Evolutionary conservation across 2,113 vertebrate genomes (phyloP), one percentile per base, ranked within the genome.

Genomic region (Heptranchias perlo): DNA sequence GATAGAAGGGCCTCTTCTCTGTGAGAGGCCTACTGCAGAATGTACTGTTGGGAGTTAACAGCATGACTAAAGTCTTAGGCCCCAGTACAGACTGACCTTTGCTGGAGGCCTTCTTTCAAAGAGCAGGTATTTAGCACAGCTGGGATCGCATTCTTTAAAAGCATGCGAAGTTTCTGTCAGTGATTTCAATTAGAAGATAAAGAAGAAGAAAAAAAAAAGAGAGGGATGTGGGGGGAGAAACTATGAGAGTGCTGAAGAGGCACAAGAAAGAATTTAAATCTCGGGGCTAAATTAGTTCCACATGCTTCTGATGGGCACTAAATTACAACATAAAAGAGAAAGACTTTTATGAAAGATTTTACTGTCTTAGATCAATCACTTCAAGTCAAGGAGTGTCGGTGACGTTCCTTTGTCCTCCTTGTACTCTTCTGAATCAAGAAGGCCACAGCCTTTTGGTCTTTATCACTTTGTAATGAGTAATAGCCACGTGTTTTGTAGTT

Each of bases 71-170:
- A 97, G 97, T 97, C 97, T 96, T 95, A 97, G 97, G 97, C 97
- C 97, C 97, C 97, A 96, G 96, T 97, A 97, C 96, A 96, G 96
- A 96, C 97, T 97, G 97, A 97, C 97, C 98, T 97, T 98, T 97
- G 97, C 97, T 97, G 96, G 96, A 92, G 96, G 96, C 96, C 97
- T 92, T 97, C 97, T 97, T 97, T 97, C 98, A 97, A 96, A 97
- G 98, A 97, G 97, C 98, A 98, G 97, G 98, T 98, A 98, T 98
- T 98, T 98, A 98, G 96, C 97, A 98, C 97, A 98, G 97, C 97
- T 97, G 89, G 98, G 97, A 97, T 97, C 96, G 96, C 98, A 98
- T 98, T 98, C 98, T 97, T 98, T 97, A 97, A 96, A 97, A 98
- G 97, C 97, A 97, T 97, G 97, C 97, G 97, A 97, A 97, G 96